Evolutionary conservation across 2,888 invertebrate genomes (phyloP).

Genomic region (Drosophila multiciliata): DNA sequence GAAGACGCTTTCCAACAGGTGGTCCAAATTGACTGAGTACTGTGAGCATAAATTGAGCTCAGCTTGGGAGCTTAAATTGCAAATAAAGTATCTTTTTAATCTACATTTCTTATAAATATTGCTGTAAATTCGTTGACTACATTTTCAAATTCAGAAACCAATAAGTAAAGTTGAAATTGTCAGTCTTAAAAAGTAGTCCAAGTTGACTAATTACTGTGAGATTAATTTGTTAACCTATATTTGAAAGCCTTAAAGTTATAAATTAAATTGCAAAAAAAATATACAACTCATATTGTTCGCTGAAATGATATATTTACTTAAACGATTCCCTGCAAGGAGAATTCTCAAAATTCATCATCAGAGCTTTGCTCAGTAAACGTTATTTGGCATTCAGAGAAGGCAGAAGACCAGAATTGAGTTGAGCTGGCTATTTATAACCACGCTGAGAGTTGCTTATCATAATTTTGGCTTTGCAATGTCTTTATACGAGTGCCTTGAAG

Average conservation of each 20-base stretch:
- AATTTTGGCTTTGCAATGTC: constrained; percentile 54
- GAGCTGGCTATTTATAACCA: constrained; percentile 11
- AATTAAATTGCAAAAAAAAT: no score
- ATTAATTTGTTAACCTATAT: not conserved
- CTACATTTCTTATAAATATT: not conserved
- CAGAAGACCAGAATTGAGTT: not conserved
- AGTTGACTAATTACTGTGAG: not conserved
- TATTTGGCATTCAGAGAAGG: not conserved
- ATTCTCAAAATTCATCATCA: no score
- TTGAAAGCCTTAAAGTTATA: not conserved
- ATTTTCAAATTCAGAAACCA: not conserved
- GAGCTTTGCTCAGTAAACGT: constrained; percentile 3
- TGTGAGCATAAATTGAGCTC: not conserved
- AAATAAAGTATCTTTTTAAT: not conserved
- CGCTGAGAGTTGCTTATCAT: constrained; percentile 10
- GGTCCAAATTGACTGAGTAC: constrained; percentile 2
- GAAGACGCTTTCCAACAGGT: constrained; percentile 25
- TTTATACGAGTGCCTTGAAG: constrained; percentile 38
- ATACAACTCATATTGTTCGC: no score
- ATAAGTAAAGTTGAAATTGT: not conserved
- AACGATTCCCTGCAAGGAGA: no score
- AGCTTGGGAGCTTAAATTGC: not conserved
- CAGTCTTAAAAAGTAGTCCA: not conserved
- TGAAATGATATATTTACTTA: no score
- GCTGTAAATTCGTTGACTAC: no score